These are phyloP conservation scores for Eupelmus urozonus DNA, from an alignment of 2,888 invertebrate genomes.

Conservation along the genomic window DNA sequence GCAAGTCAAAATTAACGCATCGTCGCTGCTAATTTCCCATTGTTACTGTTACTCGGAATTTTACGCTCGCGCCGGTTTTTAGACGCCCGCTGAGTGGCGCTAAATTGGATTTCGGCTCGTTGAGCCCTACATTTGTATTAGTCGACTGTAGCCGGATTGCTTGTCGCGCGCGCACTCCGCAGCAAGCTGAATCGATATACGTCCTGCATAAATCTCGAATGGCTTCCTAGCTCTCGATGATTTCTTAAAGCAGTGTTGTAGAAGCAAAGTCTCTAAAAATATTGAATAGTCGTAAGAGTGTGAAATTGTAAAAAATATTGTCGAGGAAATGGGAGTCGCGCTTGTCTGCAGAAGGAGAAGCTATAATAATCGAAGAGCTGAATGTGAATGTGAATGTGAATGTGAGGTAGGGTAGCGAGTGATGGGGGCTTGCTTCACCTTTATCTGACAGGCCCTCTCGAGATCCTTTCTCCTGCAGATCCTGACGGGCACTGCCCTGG, in stretches of 20 bases:
- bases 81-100: not conserved
- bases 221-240: too few species aligned
- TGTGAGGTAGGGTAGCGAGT: not conserved
- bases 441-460: constrained; percentile 64
- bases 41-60: constrained; percentile 34
- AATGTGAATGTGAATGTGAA: too few species aligned
- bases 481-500: constrained; percentile 68
- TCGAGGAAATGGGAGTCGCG: too few species aligned
- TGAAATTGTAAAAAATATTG: too few species aligned
- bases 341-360: not conserved
- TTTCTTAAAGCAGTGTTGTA: too few species aligned
- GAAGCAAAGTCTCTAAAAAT: too few species aligned
- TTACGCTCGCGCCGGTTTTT: constrained; percentile 5
- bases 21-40: constrained; percentile 41
- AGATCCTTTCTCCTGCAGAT: constrained; percentile 75
- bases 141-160: not conserved
- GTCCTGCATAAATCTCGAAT: too few species aligned
- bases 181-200: too few species aligned
- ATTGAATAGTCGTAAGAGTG: too few species aligned
- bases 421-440: constrained; percentile 57
- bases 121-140: constrained; percentile 14
- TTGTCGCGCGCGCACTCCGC: too few species aligned
- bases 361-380: not conserved
- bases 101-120: constrained; percentile 35
- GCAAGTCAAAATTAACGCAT: constrained; percentile 35